Conservation (phyloP, 2,797 vertebrate genomes). For the Ispidina picta region DNA sequence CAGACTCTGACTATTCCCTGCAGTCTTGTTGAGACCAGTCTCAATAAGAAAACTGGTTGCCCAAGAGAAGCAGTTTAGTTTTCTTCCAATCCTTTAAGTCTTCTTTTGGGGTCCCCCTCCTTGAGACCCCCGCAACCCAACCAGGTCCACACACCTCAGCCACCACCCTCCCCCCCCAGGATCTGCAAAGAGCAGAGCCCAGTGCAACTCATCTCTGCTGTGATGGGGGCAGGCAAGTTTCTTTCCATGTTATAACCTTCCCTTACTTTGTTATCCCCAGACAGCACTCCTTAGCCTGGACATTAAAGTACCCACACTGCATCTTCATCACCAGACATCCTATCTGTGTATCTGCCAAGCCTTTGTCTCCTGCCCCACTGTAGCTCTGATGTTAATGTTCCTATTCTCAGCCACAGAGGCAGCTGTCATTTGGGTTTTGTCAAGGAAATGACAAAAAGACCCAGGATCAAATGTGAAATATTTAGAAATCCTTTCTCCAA, state of each 20-base stretch:
- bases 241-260: background rate
- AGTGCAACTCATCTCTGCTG: background rate
- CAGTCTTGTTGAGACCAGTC: background rate
- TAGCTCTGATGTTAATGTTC: background rate
- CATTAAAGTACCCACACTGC: background rate
- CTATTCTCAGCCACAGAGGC: conserved; percentile 13
- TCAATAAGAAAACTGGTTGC: background rate
- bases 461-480: background rate
- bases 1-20: background rate
- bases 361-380: background rate
- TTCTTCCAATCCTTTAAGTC: background rate
- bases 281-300: background rate
- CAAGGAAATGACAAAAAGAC: background rate
- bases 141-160: background rate
- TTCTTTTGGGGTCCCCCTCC: no score
- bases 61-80: background rate
- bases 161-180: accelerated
- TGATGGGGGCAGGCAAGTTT: background rate
- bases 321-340: background rate
- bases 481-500: background rate
- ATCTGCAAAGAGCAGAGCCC: background rate
- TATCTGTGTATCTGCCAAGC: background rate
- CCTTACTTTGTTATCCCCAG: background rate
- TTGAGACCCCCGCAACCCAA: background rate
- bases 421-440: background rate